Conservation (phyloP, 2,797 vertebrate genomes). For the Phaenicophaeus curvirostris region DNA sequence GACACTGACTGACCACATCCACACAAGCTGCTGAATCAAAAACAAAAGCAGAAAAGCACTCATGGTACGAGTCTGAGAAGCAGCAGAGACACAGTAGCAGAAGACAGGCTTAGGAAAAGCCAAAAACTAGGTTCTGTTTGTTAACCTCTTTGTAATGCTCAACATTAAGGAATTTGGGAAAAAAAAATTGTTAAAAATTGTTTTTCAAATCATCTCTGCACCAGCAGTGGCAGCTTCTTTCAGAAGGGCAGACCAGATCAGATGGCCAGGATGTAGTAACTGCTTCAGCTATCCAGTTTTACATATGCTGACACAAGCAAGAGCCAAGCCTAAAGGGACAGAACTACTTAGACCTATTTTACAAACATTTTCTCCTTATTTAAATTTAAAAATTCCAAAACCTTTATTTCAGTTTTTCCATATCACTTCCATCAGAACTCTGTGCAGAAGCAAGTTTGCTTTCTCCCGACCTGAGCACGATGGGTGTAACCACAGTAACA, state of each 20-base stretch:
- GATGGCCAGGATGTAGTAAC: neutral
- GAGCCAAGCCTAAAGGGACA: neutral
- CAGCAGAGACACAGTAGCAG: neutral
- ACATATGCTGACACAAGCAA: neutral
- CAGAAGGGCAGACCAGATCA: neutral
- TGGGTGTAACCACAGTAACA: neutral
- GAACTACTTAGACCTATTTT: neutral
- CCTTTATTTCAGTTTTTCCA: neutral
- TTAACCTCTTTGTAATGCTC: neutral
- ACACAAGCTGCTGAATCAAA: neutral
- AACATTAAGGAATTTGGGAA: neutral
- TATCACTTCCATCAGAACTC: neutral
- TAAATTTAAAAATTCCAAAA: neutral
- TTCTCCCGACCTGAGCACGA: neutral
- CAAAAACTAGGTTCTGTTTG: neutral
- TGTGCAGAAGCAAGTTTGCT: neutral
- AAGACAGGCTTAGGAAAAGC: neutral
- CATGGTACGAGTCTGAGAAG: accelerated
- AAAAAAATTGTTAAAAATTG: neutral
- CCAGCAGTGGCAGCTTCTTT: neutral
- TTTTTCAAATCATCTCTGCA: neutral
- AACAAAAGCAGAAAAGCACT: neutral
- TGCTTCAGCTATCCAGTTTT: neutral
- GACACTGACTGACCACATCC: neutral
- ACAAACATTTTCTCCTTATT: neutral